Base-by-base conservation (phyloP, 1,140 invertebrate genomes). In the Lepidotrigona ventralis region DNA sequence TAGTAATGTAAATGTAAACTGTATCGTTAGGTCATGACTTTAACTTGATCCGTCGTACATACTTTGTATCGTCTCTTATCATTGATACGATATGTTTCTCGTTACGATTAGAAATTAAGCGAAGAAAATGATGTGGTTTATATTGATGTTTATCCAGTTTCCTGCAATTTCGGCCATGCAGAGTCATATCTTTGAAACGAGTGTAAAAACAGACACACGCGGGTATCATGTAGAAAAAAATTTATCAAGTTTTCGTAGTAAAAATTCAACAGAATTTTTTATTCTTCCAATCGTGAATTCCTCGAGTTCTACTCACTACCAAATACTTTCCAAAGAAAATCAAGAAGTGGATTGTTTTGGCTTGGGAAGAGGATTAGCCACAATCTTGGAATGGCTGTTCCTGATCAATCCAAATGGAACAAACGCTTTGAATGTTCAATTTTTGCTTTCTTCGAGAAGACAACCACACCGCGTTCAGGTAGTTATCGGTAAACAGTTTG, bases 401-500 rank as follows among this genome's bases (percentile, higher is more conserved):
- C 85, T 79, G 17, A 82, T 74, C 1, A 87, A 91, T 46, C 78
- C 88, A 1, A 85, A 90, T 29, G 76, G 80, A 0, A 88, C 90
- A 0, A 53, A 91, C 12, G 86, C 85, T 1, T 60, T 93, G 39
- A 88, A 94, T 19, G 90, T 94, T 1, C 86, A 87, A 68, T 94
- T 94, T 81, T 91, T 86, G 1, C 53, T 94, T 5, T 90, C 91
- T 0, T 93, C 92, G 0, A 91, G 89, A 53, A 89, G 83, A 14
- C 79, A 89, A n/a, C 86, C 85, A 1, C 33, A 68, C 2, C 91
- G 92, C 15, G 90, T 91, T 6, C 71, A 87, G 54, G 87, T 94
- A 1, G 12, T 90, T 0, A 56, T 90, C 6, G 95, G 95, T 15
- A 81, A 93, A 0, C 95, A 96, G 69, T 95, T 96, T 79, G 95